These are phyloP conservation scores for Morpho achilles DNA, from an alignment of 2,888 invertebrate species.

Conservation along the genomic window DNA sequence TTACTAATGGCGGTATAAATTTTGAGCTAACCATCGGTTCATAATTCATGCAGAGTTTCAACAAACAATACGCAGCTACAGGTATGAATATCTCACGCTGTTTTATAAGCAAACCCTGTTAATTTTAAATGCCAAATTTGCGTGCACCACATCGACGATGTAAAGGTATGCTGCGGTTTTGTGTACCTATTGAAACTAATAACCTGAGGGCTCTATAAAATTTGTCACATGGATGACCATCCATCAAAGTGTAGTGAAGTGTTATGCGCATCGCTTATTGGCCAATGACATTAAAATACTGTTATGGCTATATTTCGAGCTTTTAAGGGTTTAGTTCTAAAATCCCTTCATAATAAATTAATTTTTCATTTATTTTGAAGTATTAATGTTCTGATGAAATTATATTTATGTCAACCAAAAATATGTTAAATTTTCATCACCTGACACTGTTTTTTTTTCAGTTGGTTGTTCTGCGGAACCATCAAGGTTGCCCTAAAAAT, in stretches of 20 bases:
- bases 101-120: conserved; percentile 7
- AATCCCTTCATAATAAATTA: too few species aligned
- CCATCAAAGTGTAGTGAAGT: conserved; percentile 44
- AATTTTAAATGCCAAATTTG: conserved; percentile 19
- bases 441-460: too few species aligned
- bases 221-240: conserved; percentile 45
- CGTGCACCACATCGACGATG: conserved; percentile 8
- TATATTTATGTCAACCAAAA: too few species aligned
- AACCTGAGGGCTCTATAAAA: conserved; percentile 40
- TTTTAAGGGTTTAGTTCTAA: too few species aligned
- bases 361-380: too few species aligned
- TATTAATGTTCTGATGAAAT: too few species aligned
- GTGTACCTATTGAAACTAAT: conserved; percentile 35
- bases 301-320: conserved; percentile 11
- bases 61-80: conserved; percentile 7
- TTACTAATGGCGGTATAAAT: conserved; percentile 33
- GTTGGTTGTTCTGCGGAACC: too few species aligned
- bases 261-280: conserved; percentile 31
- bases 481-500: too few species aligned
- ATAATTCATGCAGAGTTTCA: conserved; percentile 27
- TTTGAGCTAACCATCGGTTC: conserved; percentile 27
- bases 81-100: conserved; percentile 5
- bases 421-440: too few species aligned
- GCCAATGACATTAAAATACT: conserved; percentile 23
- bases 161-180: conserved; percentile 16